Base-by-base conservation (phyloP, 2,797 vertebrate genomes). In the Argya squamiceps region DNA sequence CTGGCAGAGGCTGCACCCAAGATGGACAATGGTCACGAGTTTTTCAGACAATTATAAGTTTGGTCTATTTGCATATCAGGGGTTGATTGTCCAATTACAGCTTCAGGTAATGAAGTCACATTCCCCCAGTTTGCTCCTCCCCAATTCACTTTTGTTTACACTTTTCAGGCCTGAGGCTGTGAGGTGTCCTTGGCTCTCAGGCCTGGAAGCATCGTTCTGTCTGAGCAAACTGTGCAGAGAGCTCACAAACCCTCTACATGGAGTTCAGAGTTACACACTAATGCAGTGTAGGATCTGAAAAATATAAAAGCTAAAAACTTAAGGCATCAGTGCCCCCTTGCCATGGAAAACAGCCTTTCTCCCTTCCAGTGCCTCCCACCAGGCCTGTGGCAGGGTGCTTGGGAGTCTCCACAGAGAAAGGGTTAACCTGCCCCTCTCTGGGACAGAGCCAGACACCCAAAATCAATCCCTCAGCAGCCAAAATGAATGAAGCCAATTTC, bases 1-100 rank as follows among this genome's bases (percentile, higher is more conserved):
- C 46, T 58, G 53, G 46, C 29, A 41, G 14, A 27, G 56, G 36
- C 56, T 39, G 7, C 14, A 47, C 6, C 34, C 17, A 32, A 8
- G 2, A 10, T 7, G 23, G 10, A 75, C 0, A 0, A 37, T 1
- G 13, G 13, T 21, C 36, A 49, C 0, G 2, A 41, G 11, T 9
- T 34, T 52, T 50, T 63, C 0, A 0, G 46, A 2, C 58, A 76
- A 15, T 22, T 50, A 12, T 8, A 18, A 62, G 5, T 52, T 18
- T 76, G 30, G 24, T 77, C 24, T 14, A 1, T 63, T 52, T 43
- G 19, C 24, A 34, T 15, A 15, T 34, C 58, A 52, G 19, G 24
- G 32, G 24, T 77, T 29, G 41, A 63, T 63, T 63, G 9, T 7
- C 24, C 59, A 18, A 15, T 63, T 43, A 7, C 47, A 63, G 23